Base-by-base conservation (phyloP, 1,140 invertebrate genomes). In the Atta colombica region DNA sequence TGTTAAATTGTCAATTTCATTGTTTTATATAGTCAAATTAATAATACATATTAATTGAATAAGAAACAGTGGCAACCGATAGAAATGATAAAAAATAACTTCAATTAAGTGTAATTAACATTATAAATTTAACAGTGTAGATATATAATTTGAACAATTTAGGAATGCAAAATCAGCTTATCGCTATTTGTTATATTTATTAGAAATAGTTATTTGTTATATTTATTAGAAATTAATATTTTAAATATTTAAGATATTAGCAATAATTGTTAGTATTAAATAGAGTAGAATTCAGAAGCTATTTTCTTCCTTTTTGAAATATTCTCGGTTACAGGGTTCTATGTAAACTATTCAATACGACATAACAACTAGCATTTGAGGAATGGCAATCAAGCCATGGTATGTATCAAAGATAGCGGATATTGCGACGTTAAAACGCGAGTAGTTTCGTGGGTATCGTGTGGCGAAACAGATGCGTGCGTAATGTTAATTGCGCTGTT, bases 401-500 rank as follows among this genome's bases (percentile, higher is more conserved):
- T 49, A 72, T 8, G 25, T 51, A 61, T 2, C 12, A 7, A 71
- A 31, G 25, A 45, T 72, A 14, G 3, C 35, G 31, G 39, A 61
- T 63, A 45, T 74, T 35, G 39, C 39, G n/a, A 84, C 35, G 68
- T 72, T 61, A 82, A 72, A 72, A 49, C n/a, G 21, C 51, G 18
- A 74, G 6, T 21, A 58, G 21, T 60, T 60, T 25, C 49, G 14
- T 66, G 5, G 1, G 18, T 39, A 53, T 71, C 4, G 4, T 28
- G 25, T 21, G 55, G 18, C 16, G 69, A 51, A 61, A 25, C 45
- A 72, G 68, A 74, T 60, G 68, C 49, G 35, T 72, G 61, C 35
- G 68, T 81, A 68, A 65, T 25, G 61, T 84, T 84, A 74, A 84
- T 84, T 61, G 39, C 69, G 28, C 69, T 45, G 35, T 53, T 81